phyloP scores from a whole-genome alignment of 2,113 vertebrate species.

The Ariopsis seemanni region DNA sequence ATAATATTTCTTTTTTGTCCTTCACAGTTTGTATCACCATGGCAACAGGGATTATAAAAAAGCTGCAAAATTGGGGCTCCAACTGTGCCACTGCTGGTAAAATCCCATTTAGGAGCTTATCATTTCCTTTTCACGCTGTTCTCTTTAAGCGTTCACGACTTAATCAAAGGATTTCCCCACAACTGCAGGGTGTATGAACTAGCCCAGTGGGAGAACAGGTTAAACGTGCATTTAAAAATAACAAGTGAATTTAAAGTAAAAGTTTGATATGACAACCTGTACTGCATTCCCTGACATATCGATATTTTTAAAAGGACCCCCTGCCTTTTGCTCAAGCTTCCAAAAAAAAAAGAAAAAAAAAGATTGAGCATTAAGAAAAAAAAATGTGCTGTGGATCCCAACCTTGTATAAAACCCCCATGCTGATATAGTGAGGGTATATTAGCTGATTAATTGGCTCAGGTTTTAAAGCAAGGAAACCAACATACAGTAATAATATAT shows the following conservation, averaged over 20 bases:
- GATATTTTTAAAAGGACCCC: background rate
- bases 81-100: slow-evolving; percentile 17
- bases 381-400: background rate
- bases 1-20: background rate
- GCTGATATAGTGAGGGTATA: background rate
- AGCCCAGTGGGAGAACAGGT: slow-evolving; percentile 23
- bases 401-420: background rate
- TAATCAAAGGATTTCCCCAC: slow-evolving; percentile 15
- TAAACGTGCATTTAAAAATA: slow-evolving; percentile 12
- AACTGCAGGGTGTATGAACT: background rate
- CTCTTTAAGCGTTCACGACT: slow-evolving; percentile 2
- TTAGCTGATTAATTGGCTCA: background rate
- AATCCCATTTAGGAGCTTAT: slow-evolving; percentile 27
- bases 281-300: background rate
- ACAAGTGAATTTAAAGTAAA: background rate
- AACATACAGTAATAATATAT: background rate
- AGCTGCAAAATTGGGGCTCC: slow-evolving; percentile 19
- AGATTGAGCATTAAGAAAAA: background rate
- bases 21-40: slow-evolving; percentile 51
- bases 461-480: background rate
- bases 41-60: background rate
- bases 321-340: background rate
- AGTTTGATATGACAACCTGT: background rate
- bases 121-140: slow-evolving; percentile 25
- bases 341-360: background rate